A percentile compares a stretch with the other conserved stretches of the same genome.
Conservation (phyloP, 2,113 vertebrate genomes). For the Plecotus auritus region DNA sequence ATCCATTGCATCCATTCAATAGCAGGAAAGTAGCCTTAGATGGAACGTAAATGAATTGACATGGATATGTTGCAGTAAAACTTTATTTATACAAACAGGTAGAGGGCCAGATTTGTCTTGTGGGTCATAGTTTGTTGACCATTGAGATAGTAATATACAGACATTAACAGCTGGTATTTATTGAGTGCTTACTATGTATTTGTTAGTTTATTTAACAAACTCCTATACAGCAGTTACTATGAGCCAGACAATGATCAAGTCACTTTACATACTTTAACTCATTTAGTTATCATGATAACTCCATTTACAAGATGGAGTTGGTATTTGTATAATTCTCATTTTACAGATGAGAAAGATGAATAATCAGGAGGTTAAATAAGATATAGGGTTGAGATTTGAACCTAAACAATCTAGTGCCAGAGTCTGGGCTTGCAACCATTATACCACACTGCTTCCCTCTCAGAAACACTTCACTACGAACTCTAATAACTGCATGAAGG, state of each 20-base stretch:
- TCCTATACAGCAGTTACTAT: background rate
- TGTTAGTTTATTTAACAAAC: background rate
- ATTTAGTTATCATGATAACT: background rate
- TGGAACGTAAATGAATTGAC: background rate
- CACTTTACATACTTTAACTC: background rate
- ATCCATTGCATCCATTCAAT: rapidly evolving
- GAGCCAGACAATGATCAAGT: background rate
- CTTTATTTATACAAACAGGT: background rate
- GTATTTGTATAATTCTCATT: background rate
- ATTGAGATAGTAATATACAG: background rate
- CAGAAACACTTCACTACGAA: background rate
- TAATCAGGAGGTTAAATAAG: background rate
- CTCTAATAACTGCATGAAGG: background rate
- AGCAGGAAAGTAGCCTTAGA: background rate
- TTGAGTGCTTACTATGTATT: background rate
- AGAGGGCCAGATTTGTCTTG: background rate
- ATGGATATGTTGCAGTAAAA: background rate
- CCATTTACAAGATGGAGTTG: background rate
- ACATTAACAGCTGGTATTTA: background rate
- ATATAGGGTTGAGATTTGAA: background rate
- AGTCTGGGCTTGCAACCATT: background rate
- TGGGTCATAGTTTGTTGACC: background rate
- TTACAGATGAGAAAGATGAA: background rate
- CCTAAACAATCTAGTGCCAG: background rate
- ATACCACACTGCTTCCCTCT: background rate